phyloP scores from a whole-genome alignment of 2,888 invertebrate genomes.

The Apoderus coryli region DNA sequence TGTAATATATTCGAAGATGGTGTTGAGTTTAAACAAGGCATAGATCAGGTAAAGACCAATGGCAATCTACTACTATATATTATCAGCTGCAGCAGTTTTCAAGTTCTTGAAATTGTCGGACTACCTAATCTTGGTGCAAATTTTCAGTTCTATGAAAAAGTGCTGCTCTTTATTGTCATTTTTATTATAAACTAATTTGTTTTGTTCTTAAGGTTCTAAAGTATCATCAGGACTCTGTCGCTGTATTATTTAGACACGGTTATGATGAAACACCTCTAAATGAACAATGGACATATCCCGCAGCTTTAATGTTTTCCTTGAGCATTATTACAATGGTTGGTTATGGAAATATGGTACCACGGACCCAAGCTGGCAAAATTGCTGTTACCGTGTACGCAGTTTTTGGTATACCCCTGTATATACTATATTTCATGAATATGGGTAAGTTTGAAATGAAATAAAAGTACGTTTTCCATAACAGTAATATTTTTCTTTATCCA shows the following conservation, averaged over 20 bases:
- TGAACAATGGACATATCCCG: slow-evolving; percentile 76
- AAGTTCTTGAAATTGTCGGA: too few species aligned
- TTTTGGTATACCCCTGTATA: slow-evolving; percentile 75
- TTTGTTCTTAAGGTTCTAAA: too few species aligned
- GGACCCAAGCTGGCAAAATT: slow-evolving; percentile 69
- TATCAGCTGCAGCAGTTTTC: too few species aligned
- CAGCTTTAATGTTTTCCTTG: slow-evolving; percentile 75
- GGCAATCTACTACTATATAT: too few species aligned
- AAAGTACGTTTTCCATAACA: too few species aligned
- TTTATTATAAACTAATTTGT: too few species aligned
- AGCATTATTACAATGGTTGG: slow-evolving; percentile 88
- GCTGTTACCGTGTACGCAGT: slow-evolving; percentile 75
- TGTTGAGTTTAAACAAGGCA: slow-evolving; percentile 48
- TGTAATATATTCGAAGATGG: slow-evolving; percentile 54
- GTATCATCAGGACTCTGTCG: slow-evolving; percentile 54
- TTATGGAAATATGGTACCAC: slow-evolving; percentile 75
- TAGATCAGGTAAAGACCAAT: too few species aligned
- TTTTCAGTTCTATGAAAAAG: too few species aligned
- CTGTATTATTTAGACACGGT: slow-evolving; percentile 43
- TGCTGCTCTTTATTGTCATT: too few species aligned
- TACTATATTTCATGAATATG: slow-evolving; percentile 80
- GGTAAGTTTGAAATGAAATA: too few species aligned
- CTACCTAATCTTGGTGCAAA: too few species aligned
- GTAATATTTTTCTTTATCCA: too few species aligned
- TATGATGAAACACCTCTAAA: slow-evolving; percentile 55